These are phyloP conservation scores for Sphaeramia orbicularis DNA, from an alignment of 2,797 vertebrate genomes.

Conservation along the genomic window DNA sequence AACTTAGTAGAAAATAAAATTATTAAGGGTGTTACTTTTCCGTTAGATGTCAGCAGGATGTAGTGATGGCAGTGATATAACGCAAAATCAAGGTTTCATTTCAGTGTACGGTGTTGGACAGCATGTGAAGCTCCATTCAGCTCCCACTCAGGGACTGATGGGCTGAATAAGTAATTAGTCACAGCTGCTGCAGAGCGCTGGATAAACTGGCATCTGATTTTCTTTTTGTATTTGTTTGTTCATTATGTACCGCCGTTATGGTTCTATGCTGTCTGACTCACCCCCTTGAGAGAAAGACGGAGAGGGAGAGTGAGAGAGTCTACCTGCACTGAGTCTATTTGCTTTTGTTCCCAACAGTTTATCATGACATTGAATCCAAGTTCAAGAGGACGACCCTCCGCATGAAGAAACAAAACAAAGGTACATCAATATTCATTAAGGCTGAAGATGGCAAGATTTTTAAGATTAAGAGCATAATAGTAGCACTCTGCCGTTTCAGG, in stretches of 20 bases:
- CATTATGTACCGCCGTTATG: not conserved
- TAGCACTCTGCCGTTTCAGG: not conserved
- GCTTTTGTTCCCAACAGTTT: conserved; percentile 82
- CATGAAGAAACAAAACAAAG: conserved; percentile 91
- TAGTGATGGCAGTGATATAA: conserved; percentile 1
- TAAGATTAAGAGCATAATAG: not conserved
- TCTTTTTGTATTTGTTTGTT: conserved; percentile 5
- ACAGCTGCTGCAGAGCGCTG: conserved; percentile 55
- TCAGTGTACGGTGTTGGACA: not conserved
- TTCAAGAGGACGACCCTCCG: conserved; percentile 89
- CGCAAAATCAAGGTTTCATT: conserved; percentile 23
- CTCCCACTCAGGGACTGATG: conserved; percentile 2
- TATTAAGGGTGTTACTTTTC: not conserved
- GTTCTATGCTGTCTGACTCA: not conserved
- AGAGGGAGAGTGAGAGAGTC: not conserved
- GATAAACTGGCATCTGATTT: conserved; percentile 17
- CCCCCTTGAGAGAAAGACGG: no score
- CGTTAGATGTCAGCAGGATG: conserved; percentile 1
- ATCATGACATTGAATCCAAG: conserved; percentile 87
- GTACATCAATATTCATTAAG: conserved; percentile 63
- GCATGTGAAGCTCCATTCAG: conserved; percentile 9
- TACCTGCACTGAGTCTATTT: conserved; percentile 5
- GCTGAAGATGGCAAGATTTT: not conserved
- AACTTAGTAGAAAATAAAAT: not conserved
- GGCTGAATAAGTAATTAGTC: conserved; percentile 54